Evolutionary conservation across 2,113 vertebrate genomes (phyloP).

Genomic region (Lynx canadensis): DNA sequence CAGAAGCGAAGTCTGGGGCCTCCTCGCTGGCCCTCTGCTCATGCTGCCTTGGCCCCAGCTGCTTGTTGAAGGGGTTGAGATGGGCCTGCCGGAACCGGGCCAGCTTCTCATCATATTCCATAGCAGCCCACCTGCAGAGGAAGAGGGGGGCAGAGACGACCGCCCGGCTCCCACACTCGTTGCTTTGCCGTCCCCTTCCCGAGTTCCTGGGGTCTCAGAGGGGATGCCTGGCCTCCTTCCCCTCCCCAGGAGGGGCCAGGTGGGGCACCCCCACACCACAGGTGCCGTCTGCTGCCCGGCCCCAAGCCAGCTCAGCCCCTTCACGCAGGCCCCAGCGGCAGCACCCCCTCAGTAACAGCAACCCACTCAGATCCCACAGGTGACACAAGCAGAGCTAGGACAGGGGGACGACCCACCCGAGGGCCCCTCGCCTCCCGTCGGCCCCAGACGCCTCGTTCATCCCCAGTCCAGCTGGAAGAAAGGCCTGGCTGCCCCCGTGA

Average conservation of each 20-base stretch:
- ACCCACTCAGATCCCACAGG: accelerated
- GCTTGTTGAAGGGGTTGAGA: constrained; percentile 96
- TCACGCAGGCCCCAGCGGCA: neutral
- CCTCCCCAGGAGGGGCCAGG: too few relatives aligned
- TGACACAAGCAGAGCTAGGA: too few relatives aligned
- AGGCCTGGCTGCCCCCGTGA: neutral
- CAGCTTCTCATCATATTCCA: constrained; percentile 95
- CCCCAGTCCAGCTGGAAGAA: neutral
- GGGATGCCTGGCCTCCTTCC: neutral
- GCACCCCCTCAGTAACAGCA: neutral
- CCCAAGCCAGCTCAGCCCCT: neutral
- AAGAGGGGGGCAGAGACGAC: neutral
- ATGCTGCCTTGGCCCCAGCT: constrained; percentile 52
- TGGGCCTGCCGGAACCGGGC: constrained; percentile 95
- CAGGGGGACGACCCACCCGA: neutral
- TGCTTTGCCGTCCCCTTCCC: accelerated
- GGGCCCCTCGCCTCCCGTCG: neutral
- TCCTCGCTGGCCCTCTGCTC: constrained; percentile 82
- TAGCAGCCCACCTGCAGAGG: constrained; percentile 83
- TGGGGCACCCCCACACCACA: too few relatives aligned
- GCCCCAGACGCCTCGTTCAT: too few relatives aligned
- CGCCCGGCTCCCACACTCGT: neutral
- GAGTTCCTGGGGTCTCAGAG: neutral
- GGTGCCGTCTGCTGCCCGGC: neutral
- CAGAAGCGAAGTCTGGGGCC: constrained; percentile 75